Base-by-base conservation (phyloP, 2,888 invertebrate genomes). In the Caenorhabditis wallacei region DNA sequence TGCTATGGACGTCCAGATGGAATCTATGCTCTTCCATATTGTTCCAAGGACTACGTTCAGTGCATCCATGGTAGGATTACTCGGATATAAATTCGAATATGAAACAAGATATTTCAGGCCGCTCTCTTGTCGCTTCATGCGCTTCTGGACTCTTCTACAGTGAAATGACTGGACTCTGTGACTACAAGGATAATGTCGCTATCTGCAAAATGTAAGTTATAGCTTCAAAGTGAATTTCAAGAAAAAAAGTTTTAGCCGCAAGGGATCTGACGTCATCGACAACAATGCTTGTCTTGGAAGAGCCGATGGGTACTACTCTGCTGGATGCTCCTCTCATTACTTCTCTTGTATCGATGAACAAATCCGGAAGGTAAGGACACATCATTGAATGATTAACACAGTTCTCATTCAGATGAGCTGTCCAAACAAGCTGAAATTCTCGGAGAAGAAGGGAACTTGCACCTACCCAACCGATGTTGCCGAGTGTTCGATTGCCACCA, bases 251-350 rank as follows among this genome's bases (percentile, higher is more conserved):
- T 82, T 78, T 51, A 85, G 80, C 48, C 53, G 59, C 57, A 24
- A 74, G 11, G 75, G 70, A 59, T 53, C 63, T 4, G 71, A 78
- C 35, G 30, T 11, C n/a, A 72, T 75, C 20, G 56, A 37, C n/a
- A 26, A 53, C 26, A 46, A 59, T 22, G 61, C 56, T 11, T 89
- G 89, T 53, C 20, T 35, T 16, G 88, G 86, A 78, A 87, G 85
- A 61, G n/a, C 69, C 1, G 87, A 89, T 74, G 89, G 89, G 0
- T 85, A 83, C 71, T 88, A 88, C 80, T 82, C 82, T 7, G 78
- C 53, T 22, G 87, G 87, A 16, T 90, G 90, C 81, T 72, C 78
- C 1, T 53, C 76, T 8, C 57, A 76, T 37, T 90, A 88, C 70
- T 84, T 84, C 56, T 82, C 78, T 8, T 90, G 90, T 68, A 57